phyloP scores from a whole-genome alignment of 2,888 invertebrate genomes.

The Zeuzera pyrina region DNA sequence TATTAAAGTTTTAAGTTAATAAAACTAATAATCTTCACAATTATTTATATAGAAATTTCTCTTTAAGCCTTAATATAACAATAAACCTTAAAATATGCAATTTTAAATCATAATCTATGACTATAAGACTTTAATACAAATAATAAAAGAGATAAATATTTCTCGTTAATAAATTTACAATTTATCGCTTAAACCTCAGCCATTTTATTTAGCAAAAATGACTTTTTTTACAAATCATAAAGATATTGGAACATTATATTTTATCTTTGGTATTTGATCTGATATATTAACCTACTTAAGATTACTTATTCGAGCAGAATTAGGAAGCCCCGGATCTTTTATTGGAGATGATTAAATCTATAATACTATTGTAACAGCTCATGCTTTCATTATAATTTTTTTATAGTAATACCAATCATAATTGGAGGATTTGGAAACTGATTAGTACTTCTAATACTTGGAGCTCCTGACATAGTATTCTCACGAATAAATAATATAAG shows the following conservation, averaged over 20 bases:
- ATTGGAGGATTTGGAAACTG: constrained; percentile 90
- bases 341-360: constrained; percentile 84
- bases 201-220: constrained; percentile 77
- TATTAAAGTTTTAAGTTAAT: constrained; percentile 73
- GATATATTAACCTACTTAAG: constrained; percentile 80
- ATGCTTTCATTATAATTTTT: constrained; percentile 89
- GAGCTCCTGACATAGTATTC: constrained; percentile 86
- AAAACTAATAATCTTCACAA: constrained; percentile 78
- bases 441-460: constrained; percentile 82
- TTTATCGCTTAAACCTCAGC: constrained; percentile 75
- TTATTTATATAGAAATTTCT: constrained; percentile 68
- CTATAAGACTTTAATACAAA: constrained; percentile 65
- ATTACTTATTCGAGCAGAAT: constrained; percentile 80
- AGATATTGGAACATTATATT: constrained; percentile 83
- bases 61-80: constrained; percentile 72
- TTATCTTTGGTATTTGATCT: constrained; percentile 78
- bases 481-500: constrained; percentile 90
- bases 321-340: constrained; percentile 77
- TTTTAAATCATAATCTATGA: constrained; percentile 74
- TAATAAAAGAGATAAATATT: constrained; percentile 59
- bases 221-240: constrained; percentile 81
- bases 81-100: constrained; percentile 72
- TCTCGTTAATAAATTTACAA: constrained; percentile 77
- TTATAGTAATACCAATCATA: constrained; percentile 81
- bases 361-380: constrained; percentile 84